Conservation (phyloP, 2,888 invertebrate species). For the Tenthredo scrophulariae region DNA sequence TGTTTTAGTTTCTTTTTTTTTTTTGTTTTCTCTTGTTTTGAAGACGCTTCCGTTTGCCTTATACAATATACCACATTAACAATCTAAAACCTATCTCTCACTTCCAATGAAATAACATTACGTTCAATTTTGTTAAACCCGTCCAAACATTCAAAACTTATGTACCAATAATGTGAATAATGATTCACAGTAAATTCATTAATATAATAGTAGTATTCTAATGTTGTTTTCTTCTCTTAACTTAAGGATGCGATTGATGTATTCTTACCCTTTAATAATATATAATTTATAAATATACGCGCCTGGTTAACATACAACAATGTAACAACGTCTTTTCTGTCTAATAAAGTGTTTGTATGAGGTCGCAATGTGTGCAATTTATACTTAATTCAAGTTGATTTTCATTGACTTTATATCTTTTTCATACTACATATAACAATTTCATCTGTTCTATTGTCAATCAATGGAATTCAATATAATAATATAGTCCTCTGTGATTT, state of each 20-base stretch:
- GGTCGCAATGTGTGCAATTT: slow-evolving; percentile 58
- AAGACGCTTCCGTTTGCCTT: slow-evolving; percentile 69
- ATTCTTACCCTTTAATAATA: slow-evolving; percentile 45
- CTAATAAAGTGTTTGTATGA: slow-evolving; percentile 58
- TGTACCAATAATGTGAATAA: slow-evolving; percentile 47
- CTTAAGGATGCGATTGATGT: slow-evolving; percentile 43
- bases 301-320: slow-evolving; percentile 59
- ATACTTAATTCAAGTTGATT: slow-evolving; percentile 54
- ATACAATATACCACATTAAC: slow-evolving; percentile 74
- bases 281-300: slow-evolving; percentile 56
- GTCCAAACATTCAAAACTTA: slow-evolving; percentile 57
- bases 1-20: slow-evolving; percentile 53
- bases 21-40: slow-evolving; percentile 62
- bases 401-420: slow-evolving; percentile 54
- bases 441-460: slow-evolving; percentile 71
- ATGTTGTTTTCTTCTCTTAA: slow-evolving; percentile 15
- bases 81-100: slow-evolving; percentile 72
- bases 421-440: slow-evolving; percentile 56
- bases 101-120: slow-evolving; percentile 74
- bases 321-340: slow-evolving; percentile 57
- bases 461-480: slow-evolving; percentile 67
- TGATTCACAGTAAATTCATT: slow-evolving; percentile 59
- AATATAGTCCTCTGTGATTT: slow-evolving; percentile 58
- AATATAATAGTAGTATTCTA: slow-evolving; percentile 49
- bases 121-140: slow-evolving; percentile 73